Evolutionary conservation across 2,797 vertebrate genomes (phyloP).

Genomic region (Pseudomugil gertrudae): DNA sequence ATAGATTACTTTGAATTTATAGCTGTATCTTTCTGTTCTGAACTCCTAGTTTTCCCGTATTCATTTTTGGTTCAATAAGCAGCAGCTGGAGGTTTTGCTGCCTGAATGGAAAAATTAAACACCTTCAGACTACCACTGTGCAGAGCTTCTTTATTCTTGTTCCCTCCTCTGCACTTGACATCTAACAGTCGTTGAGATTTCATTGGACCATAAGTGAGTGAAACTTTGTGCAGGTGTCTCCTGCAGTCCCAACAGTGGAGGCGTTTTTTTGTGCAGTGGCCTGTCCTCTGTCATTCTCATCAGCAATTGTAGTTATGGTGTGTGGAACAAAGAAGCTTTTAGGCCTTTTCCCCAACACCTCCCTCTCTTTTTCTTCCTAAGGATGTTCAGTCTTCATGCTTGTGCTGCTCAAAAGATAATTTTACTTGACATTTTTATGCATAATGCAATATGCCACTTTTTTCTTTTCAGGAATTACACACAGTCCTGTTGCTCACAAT

Average conservation of each 20-base stretch:
- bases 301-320: conserved; percentile 28
- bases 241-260: conserved; percentile 56
- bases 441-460: conserved; percentile 15
- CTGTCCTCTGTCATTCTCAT: conserved; percentile 52
- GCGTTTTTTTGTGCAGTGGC: conserved; percentile 53
- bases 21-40: conserved; percentile 16
- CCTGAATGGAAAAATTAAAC: conserved; percentile 42
- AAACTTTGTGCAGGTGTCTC: conserved; percentile 61
- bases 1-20: conserved; percentile 15
- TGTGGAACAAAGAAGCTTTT: conserved; percentile 46
- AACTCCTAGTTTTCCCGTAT: conserved; percentile 21
- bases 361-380: conserved; percentile 22
- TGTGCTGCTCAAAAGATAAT: conserved; percentile 18
- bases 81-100: conserved; percentile 5
- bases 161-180: conserved; percentile 46
- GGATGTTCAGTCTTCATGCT: conserved; percentile 27
- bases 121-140: conserved; percentile 37
- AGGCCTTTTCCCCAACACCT: conserved; percentile 15
- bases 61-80: conserved; percentile 30
- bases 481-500: background rate
- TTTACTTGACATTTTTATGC: conserved; percentile 25
- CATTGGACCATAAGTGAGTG: conserved; percentile 54
- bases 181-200: conserved; percentile 59
- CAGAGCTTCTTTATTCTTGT: conserved; percentile 19
- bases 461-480: conserved; percentile 2